Evolutionary conservation across 2,888 invertebrate species (phyloP).

Genomic region (Reticulitermes lucifugus): DNA sequence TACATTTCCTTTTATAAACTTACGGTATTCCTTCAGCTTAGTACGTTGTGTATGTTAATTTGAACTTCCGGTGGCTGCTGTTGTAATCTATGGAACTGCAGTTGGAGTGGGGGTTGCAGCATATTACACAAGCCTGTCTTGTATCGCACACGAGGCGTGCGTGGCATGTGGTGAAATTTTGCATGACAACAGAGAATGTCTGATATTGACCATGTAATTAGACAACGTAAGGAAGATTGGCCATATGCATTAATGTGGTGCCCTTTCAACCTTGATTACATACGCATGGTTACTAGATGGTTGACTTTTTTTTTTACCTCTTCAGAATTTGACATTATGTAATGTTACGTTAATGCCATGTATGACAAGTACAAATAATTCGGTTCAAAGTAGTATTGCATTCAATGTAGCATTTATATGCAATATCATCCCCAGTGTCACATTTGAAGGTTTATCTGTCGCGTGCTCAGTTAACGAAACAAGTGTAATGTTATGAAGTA

Average conservation of each 20-base stretch:
- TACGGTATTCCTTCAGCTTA: no score
- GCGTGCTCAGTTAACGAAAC: no score
- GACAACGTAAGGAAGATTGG: neutral
- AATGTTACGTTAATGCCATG: neutral
- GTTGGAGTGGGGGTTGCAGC: neutral
- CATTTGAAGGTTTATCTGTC: no score
- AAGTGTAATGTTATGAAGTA: no score
- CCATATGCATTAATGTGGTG: neutral
- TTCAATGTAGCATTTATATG: no score
- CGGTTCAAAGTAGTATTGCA: no score
- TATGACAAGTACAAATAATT: no score
- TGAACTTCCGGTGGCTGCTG: neutral
- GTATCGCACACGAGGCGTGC: neutral
- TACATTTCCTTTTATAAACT: no score
- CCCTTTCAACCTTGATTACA: neutral
- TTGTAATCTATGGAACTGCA: no score
- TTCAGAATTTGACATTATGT: neutral
- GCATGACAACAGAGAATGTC: neutral
- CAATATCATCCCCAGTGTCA: no score
- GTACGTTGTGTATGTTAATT: no score
- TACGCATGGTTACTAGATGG: neutral
- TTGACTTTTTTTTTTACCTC: neutral
- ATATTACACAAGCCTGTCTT: conserved; percentile 3
- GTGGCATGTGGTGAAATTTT: neutral
- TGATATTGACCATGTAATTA: neutral